Evolutionary conservation across 2,888 invertebrate genomes (phyloP).

Genomic region (Sthenelais limicola): DNA sequence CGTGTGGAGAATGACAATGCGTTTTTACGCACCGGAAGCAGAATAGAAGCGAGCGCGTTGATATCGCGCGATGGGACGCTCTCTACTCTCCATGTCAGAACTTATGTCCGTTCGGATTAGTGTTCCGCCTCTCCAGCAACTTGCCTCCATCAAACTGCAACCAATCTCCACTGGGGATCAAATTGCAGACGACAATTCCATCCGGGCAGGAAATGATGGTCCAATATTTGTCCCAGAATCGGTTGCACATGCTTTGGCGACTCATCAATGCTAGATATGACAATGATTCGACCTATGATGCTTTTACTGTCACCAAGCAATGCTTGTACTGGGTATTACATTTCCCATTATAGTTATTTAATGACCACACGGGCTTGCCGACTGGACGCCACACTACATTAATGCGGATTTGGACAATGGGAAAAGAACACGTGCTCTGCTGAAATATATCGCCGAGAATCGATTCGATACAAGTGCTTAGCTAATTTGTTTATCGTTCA

Average conservation of each 20-base stretch:
- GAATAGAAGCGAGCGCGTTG: no score
- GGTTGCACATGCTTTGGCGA: no score
- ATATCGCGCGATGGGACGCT: no score
- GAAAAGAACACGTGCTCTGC: conserved; percentile 30
- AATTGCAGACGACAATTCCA: conserved; percentile 9
- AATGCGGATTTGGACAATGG: conserved; percentile 4
- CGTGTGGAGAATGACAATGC: conserved; percentile 30
- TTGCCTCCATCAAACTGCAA: no score
- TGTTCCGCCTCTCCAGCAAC: no score
- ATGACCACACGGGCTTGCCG: conserved; percentile 8
- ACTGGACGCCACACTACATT: no score
- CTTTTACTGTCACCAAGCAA: neutral
- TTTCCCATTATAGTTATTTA: conserved; percentile 39
- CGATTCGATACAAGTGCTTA: conserved; percentile 39
- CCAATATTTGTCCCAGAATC: conserved; percentile 1
- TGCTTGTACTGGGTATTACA: conserved; percentile 23
- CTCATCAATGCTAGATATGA: conserved; percentile 3
- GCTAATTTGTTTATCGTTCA: conserved; percentile 39
- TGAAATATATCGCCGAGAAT: no score
- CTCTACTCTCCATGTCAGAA: no score
- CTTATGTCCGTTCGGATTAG: no score
- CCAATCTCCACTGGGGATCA: no score
- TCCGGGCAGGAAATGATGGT: neutral
- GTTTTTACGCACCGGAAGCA: conserved; percentile 2
- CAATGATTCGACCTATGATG: conserved; percentile 4